Percentiles rank a stretch among this genome's conserved stretches.
Conservation (phyloP, 2,797 vertebrate species). For the Gallinago nigripennis region DNA sequence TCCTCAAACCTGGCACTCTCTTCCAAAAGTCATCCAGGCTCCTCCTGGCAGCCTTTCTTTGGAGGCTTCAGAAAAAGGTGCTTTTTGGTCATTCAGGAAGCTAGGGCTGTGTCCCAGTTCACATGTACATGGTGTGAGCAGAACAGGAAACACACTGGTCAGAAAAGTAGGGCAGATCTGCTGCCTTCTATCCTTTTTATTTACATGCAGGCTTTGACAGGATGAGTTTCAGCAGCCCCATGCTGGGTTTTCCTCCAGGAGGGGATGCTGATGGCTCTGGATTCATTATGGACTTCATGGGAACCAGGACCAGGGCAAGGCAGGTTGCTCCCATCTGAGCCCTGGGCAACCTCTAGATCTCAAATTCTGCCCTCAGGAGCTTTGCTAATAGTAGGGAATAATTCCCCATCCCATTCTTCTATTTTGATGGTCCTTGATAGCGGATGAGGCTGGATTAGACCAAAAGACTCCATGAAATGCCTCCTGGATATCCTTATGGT, state of each 20-base stretch:
- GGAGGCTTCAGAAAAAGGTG: background rate
- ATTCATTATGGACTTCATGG: background rate
- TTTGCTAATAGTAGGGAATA: background rate
- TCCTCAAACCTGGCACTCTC: no score
- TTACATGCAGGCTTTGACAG: fast-evolving
- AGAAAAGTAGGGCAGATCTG: background rate
- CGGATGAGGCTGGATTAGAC: background rate
- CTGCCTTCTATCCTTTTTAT: background rate
- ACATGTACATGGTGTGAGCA: background rate
- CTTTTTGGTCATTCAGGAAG: background rate
- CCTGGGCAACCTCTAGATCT: background rate
- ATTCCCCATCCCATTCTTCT: background rate
- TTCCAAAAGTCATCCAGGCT: background rate
- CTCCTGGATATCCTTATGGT: background rate
- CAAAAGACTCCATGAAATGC: background rate
- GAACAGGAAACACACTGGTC: slow-evolving; percentile 14
- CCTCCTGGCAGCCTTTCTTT: background rate
- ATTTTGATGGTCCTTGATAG: background rate
- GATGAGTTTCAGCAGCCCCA: background rate
- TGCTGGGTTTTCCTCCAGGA: background rate
- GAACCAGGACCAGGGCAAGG: background rate
- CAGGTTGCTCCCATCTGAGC: background rate
- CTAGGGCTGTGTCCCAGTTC: background rate
- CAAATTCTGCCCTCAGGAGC: background rate
- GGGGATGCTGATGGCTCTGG: background rate